Evolutionary conservation across 1,140 invertebrate genomes (phyloP), one percentile per base, ranked within the genome.

Genomic region (Lepidurus packardi): DNA sequence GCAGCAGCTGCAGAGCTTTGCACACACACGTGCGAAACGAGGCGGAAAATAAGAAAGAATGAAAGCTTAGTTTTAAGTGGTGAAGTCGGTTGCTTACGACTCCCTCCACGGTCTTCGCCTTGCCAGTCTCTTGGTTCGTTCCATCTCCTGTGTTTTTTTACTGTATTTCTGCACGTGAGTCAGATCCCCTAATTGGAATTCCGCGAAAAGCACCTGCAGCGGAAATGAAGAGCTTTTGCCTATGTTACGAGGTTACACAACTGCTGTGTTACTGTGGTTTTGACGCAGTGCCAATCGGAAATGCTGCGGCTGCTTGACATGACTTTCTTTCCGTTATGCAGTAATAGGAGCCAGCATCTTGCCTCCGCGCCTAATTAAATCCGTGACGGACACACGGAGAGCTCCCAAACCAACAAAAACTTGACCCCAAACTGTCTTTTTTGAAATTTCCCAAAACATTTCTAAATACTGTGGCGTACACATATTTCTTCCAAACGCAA

Each of bases 221-320:
- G 53, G 53, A 65, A 65, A 65, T 65, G 53, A 16, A 65, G 34
- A 65, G 16, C 7, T n/a, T 65, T 65, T 65, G 53, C 53, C 21
- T 21, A 65, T 21, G 53, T 65, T n/a, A 65, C 53, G 53, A 21
- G 10, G 53, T n/a, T 13, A 21, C 16, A 1, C 53, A 21, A 65
- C 34, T 34, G 53, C 6, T 21, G 53, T 13, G 13, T 7, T 65
- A 65, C 16, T n/a, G 53, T 4, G 34, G 34, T 34, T 65, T 65
- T 65, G 53, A 65, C 13, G 53, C 53, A 13, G 53, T 65, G 53
- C 53, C 53, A 65, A 65, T 65, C 53, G 53, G 53, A 65, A 65
- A 65, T 21, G 53, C 53, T 65, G 53, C 21, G 53, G 53, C 53
- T 65, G 53, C 21, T 65, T 65, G 53, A 65, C 53, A 65, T 65